Conservation (phyloP, 2,113 vertebrate species). For the Junco hyemalis region DNA sequence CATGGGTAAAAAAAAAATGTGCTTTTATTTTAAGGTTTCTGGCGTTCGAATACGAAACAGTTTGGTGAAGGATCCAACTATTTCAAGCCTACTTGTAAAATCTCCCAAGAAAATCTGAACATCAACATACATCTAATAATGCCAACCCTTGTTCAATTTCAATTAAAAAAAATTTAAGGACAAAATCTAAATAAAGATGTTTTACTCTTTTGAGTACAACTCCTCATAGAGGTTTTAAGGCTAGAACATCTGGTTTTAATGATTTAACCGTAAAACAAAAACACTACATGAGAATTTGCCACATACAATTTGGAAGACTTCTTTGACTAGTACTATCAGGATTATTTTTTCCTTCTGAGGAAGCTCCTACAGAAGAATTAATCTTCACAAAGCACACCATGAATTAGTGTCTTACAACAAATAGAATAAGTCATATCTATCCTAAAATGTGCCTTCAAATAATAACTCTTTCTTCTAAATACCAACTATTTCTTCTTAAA, state of each 20-base stretch:
- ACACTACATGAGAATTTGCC: background rate
- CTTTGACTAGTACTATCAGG: background rate
- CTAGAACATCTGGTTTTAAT: background rate
- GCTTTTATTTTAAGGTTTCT: slow-evolving; percentile 6
- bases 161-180: background rate
- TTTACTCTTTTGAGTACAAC: background rate
- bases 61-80: background rate
- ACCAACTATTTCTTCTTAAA: background rate
- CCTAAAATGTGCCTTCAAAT: background rate
- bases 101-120: background rate
- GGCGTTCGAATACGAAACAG: rapidly evolving
- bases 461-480: background rate
- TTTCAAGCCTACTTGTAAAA: background rate
- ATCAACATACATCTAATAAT: background rate
- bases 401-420: background rate
- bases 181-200: background rate
- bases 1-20: background rate
- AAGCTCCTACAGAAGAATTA: background rate
- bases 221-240: background rate
- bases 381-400: background rate
- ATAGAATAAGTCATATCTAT: background rate
- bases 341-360: background rate
- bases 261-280: background rate
- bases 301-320: background rate
- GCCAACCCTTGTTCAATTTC: background rate